Evolutionary conservation across 2,797 vertebrate species (phyloP).

Genomic region (Gallinago solitaria): DNA sequence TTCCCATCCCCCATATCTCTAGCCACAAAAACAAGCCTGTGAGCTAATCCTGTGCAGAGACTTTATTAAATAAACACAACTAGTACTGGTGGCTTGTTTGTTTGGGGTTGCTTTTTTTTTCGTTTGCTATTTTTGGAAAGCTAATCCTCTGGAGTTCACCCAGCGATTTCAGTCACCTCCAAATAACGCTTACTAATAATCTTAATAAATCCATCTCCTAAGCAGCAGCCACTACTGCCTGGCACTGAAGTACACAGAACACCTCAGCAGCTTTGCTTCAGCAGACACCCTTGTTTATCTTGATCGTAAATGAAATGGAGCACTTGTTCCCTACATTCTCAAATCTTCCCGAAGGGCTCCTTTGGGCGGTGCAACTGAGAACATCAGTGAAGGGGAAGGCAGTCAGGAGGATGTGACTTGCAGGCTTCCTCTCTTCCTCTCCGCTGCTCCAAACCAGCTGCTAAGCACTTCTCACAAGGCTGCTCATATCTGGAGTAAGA

Average conservation of each 20-base stretch:
- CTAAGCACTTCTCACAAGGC: background rate
- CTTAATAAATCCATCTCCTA: slow-evolving; percentile 62
- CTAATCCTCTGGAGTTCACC: slow-evolving; percentile 57
- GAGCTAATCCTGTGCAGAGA: slow-evolving; percentile 52
- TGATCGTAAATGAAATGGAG: background rate
- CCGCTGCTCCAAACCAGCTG: background rate
- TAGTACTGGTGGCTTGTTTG: slow-evolving; percentile 8
- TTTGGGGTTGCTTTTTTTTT: slow-evolving; percentile 27
- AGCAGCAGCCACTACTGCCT: slow-evolving; percentile 49
- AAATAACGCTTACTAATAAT: slow-evolving; percentile 63
- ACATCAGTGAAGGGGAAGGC: background rate
- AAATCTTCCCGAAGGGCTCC: background rate
- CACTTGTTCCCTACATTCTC: background rate
- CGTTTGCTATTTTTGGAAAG: slow-evolving; percentile 66
- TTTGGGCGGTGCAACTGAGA: background rate
- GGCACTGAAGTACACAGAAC: background rate
- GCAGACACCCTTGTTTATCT: background rate
- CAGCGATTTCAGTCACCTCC: slow-evolving; percentile 65
- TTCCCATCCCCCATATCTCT: slow-evolving; percentile 18
- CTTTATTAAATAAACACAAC: slow-evolving; percentile 62
- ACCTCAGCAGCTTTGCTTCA: slow-evolving; percentile 28
- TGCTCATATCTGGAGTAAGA: background rate
- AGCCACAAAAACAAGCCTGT: slow-evolving; percentile 37
- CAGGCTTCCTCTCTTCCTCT: background rate
- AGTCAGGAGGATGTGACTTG: background rate